phyloP scores from a whole-genome alignment of 2,888 invertebrate genomes.

The Drosophila dives region DNA sequence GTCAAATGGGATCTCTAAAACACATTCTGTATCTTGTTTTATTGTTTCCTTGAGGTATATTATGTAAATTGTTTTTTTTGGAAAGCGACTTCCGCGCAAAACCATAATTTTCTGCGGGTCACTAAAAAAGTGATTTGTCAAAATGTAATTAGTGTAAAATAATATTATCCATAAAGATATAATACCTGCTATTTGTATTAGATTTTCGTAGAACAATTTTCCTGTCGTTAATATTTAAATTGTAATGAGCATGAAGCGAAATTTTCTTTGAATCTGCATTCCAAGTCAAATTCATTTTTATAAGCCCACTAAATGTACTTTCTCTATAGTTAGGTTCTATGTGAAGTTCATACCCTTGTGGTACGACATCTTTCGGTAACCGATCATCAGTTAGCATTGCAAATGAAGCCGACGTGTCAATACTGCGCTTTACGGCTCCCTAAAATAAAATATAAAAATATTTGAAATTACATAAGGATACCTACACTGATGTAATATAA shows the following conservation, averaged over 20 bases:
- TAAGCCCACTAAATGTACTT: slow-evolving; percentile 88
- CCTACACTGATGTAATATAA: neutral
- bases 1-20: slow-evolving; percentile 88
- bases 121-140: slow-evolving; percentile 9
- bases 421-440: slow-evolving; percentile 86
- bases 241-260: slow-evolving; percentile 88
- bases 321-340: slow-evolving; percentile 89
- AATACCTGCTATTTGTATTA: slow-evolving; percentile 62
- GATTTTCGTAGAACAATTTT: slow-evolving; percentile 85
- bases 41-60: slow-evolving; percentile 87
- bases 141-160: neutral
- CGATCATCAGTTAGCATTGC: slow-evolving; percentile 88
- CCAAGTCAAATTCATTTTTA: slow-evolving; percentile 90
- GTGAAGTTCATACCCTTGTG: slow-evolving; percentile 88
- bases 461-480: neutral
- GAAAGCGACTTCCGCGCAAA: slow-evolving; percentile 86
- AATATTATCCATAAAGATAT: slow-evolving; percentile 3
- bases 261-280: slow-evolving; percentile 87
- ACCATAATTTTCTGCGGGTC: slow-evolving; percentile 56
- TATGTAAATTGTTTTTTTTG: slow-evolving; percentile 88
- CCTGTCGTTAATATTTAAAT: slow-evolving; percentile 87
- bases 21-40: slow-evolving; percentile 87
- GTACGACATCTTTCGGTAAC: slow-evolving; percentile 88
- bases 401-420: slow-evolving; percentile 90
- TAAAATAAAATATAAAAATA: slow-evolving; percentile 20